Evolutionary conservation across 92 coral and sea anemone genomes (phyloP).

Genomic region (Pocillopora grandis): DNA sequence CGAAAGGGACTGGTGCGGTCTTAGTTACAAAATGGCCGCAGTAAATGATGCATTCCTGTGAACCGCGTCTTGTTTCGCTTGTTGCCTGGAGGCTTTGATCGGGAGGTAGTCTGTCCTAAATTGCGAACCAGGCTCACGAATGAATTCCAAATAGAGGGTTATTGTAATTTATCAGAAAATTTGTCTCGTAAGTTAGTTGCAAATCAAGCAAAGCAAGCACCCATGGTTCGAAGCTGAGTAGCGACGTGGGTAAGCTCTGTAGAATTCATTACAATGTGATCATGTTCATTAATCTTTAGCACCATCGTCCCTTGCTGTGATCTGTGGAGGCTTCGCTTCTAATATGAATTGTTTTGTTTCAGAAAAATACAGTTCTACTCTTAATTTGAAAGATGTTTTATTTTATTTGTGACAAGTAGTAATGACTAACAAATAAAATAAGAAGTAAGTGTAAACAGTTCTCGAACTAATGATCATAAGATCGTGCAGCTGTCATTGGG

Average conservation of each 20-base stretch:
- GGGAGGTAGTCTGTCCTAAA: not conserved
- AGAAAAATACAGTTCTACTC: too few species aligned
- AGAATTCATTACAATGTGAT: too few species aligned
- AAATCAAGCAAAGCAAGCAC: not conserved
- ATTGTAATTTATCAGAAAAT: too few species aligned
- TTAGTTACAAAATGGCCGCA: slow-evolving; percentile 36
- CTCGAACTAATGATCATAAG: slow-evolving; percentile 1
- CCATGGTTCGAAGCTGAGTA: too few species aligned
- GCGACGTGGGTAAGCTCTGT: too few species aligned
- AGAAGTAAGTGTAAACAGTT: not conserved
- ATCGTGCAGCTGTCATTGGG: not conserved
- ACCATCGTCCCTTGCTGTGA: too few species aligned
- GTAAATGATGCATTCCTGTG: slow-evolving; percentile 1
- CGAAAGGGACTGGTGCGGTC: slow-evolving; percentile 26
- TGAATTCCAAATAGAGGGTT: not conserved
- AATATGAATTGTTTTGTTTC: too few species aligned
- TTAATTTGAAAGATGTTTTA: too few species aligned
- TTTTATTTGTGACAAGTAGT: too few species aligned
- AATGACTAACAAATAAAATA: not conserved
- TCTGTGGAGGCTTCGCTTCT: too few species aligned
- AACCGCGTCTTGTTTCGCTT: not conserved
- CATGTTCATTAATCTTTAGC: too few species aligned
- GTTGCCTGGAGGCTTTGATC: slow-evolving; percentile 11
- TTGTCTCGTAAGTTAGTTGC: not conserved
- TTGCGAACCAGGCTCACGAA: not conserved